Conservation (phyloP, 2,888 invertebrate species). For the Aporophyla lueneburgensis region DNA sequence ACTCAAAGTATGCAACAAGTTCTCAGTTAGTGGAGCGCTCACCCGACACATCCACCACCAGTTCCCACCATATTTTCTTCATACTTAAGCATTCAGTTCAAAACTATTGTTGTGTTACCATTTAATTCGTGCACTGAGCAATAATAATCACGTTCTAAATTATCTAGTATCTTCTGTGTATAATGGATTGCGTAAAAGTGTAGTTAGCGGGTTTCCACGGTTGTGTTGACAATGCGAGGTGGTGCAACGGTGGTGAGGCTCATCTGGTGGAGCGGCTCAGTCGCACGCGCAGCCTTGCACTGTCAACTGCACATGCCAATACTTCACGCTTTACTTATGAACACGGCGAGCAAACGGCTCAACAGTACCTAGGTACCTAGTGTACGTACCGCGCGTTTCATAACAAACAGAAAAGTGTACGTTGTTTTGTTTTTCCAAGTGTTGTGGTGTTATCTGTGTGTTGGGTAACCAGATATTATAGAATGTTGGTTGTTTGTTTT, state of each 20-base stretch:
- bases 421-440: constrained; percentile 61
- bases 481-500: constrained; percentile 72
- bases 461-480: constrained; percentile 46
- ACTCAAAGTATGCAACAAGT: neutral
- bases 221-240: constrained; percentile 86
- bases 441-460: constrained; percentile 61
- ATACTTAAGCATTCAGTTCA: constrained; percentile 61
- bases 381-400: constrained; percentile 49
- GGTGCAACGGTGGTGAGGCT: constrained; percentile 86
- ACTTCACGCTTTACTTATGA: constrained; percentile 71
- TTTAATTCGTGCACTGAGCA: constrained; percentile 75
- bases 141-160: constrained; percentile 79
- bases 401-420: constrained; percentile 62
- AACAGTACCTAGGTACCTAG: constrained; percentile 31
- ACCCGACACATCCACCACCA: constrained; percentile 17
- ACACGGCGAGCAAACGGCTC: constrained; percentile 31
- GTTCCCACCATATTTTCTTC: constrained; percentile 62
- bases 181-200: constrained; percentile 87
- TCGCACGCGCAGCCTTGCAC: constrained; percentile 85
- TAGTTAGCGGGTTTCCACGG: constrained; percentile 86
- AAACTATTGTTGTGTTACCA: constrained; percentile 72
- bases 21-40: constrained; percentile 1
- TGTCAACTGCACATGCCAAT: constrained; percentile 80
- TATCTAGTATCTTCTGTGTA: constrained; percentile 85
- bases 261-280: constrained; percentile 77